These are phyloP conservation scores for Craniophora ligustri DNA, from an alignment of 2,888 invertebrate genomes.

Conservation along the genomic window DNA sequence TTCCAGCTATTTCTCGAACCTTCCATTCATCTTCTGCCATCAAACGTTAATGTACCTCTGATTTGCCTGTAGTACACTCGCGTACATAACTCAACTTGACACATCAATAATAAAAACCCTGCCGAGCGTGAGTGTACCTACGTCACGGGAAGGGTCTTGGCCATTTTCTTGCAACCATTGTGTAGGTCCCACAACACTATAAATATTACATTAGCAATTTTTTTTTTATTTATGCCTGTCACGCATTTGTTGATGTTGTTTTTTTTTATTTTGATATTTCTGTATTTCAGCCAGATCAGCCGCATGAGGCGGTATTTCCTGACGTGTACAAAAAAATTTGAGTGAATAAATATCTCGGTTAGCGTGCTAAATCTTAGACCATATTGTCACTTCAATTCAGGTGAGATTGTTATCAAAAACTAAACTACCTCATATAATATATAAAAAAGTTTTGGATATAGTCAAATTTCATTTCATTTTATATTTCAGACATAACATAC, in stretches of 20 bases:
- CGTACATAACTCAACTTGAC: conserved; percentile 58
- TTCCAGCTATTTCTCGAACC: conserved; percentile 8
- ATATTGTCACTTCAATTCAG: too few relatives aligned
- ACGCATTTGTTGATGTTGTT: conserved; percentile 27
- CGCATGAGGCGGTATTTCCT: too few relatives aligned
- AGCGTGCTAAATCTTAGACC: too few relatives aligned
- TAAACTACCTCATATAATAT: too few relatives aligned
- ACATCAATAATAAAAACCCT: conserved; percentile 58
- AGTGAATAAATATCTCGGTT: too few relatives aligned
- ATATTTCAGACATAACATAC: too few relatives aligned
- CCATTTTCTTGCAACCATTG: conserved; percentile 56
- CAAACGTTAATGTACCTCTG: conserved; percentile 49
- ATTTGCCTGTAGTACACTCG: conserved; percentile 50
- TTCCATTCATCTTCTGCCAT: conserved; percentile 35
- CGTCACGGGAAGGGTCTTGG: conserved; percentile 54
- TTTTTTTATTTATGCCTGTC: conserved; percentile 48
- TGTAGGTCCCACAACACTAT: conserved; percentile 39
- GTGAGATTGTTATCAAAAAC: too few relatives aligned
- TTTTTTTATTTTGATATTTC: neutral
- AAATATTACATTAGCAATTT: conserved; percentile 41
- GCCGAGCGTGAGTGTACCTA: conserved; percentile 45
- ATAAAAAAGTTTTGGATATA: too few relatives aligned
- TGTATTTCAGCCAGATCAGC: too few relatives aligned
- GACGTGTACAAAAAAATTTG: too few relatives aligned
- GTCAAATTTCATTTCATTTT: too few relatives aligned